These are phyloP conservation scores for Quiscalus mexicanus DNA, from an alignment of 2,113 vertebrate species.

Conservation along the genomic window DNA sequence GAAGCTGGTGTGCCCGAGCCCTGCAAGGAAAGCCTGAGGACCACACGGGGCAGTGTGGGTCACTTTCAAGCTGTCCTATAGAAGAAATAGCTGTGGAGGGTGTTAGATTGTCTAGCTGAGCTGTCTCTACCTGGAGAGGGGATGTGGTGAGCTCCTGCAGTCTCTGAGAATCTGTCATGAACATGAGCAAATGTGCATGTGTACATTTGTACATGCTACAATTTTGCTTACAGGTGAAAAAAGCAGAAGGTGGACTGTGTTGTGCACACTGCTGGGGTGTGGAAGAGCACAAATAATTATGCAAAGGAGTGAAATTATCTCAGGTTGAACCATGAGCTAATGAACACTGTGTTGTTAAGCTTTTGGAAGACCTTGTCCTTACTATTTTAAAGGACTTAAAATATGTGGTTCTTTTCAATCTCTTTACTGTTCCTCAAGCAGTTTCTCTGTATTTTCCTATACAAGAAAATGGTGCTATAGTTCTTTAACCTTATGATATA, in stretches of 20 bases:
- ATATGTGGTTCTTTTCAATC: not conserved
- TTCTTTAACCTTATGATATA: not conserved
- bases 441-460: not conserved
- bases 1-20: not conserved
- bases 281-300: not conserved
- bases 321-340: not conserved
- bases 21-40: not conserved
- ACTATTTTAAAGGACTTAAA: not conserved
- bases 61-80: fast-evolving
- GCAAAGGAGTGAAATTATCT: not conserved
- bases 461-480: not conserved
- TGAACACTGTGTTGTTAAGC: not conserved
- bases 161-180: not conserved
- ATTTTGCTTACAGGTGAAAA: not conserved
- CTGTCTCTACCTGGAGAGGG: not conserved
- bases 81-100: not conserved
- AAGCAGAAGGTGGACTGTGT: not conserved
- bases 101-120: not conserved
- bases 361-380: not conserved
- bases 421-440: not conserved
- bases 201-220: not conserved
- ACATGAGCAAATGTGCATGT: not conserved
- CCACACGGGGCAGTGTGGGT: not conserved
- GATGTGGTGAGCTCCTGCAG: fast-evolving
- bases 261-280: not conserved